Conservation (phyloP, 2,888 invertebrate genomes). For the Phortica magna region DNA sequence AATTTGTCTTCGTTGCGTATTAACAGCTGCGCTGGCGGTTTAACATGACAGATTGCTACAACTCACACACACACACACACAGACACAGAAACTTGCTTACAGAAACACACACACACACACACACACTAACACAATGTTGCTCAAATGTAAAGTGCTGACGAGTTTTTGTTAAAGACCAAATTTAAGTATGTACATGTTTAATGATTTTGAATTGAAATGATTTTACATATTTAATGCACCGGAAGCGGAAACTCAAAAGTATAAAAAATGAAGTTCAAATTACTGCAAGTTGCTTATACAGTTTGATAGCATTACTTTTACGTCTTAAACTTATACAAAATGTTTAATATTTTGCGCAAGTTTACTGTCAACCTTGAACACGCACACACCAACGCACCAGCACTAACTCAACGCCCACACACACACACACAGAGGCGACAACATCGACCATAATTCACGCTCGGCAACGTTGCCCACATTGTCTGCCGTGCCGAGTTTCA, state of each 20-base stretch:
- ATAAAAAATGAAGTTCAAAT: no score
- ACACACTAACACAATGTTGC: no score
- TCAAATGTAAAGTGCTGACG: no score
- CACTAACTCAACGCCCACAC: neutral
- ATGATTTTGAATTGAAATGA: no score
- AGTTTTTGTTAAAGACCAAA: no score
- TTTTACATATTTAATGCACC: no score
- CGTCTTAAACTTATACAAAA: neutral
- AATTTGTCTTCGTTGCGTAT: conserved; percentile 56
- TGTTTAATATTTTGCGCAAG: neutral
- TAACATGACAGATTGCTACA: conserved; percentile 32
- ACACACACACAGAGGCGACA: neutral
- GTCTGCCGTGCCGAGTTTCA: no score
- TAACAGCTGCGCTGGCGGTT: conserved; percentile 52
- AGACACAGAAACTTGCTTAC: no score
- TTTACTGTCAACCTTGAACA: neutral
- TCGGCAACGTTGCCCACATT: neutral
- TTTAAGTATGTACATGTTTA: no score
- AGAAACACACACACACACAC: no score
- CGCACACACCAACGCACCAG: neutral
- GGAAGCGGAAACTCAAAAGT: no score
- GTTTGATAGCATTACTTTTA: neutral
- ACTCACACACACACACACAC: no score
- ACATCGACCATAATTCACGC: neutral
- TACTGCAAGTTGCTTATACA: neutral